phyloP scores from a whole-genome alignment of 2,797 vertebrate genomes.

The Sylvilagus floridanus region DNA sequence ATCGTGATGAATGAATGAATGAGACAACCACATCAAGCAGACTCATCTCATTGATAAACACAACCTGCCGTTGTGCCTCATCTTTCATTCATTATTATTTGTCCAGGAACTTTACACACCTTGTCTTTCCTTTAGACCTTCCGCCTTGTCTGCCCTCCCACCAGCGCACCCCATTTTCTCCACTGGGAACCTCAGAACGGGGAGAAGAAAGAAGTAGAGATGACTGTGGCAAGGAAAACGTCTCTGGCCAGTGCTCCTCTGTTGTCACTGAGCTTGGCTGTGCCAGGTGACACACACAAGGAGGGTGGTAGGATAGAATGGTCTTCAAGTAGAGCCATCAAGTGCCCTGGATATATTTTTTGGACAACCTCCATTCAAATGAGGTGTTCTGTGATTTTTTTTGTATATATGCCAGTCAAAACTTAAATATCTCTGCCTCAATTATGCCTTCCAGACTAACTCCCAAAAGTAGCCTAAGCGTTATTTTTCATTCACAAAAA shows the following conservation, averaged over 20 bases:
- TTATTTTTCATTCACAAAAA: background rate
- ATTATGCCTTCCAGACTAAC: background rate
- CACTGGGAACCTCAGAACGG: background rate
- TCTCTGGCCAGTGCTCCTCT: background rate
- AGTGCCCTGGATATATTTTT: background rate
- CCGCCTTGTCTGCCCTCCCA: background rate
- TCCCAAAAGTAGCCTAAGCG: background rate
- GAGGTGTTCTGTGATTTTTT: background rate
- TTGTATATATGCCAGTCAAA: background rate
- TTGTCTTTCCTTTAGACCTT: background rate
- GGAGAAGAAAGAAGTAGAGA: background rate
- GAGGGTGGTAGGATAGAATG: background rate
- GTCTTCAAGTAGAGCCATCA: background rate
- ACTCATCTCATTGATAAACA: background rate
- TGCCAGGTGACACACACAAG: background rate
- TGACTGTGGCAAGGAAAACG: background rate
- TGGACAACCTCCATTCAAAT: background rate
- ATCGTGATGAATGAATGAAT: background rate
- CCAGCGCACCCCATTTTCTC: background rate
- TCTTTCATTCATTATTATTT: conserved; percentile 46
- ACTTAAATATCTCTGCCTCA: background rate
- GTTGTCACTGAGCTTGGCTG: background rate
- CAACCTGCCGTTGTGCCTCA: background rate
- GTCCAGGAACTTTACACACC: background rate
- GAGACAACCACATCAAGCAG: background rate